Evolutionary conservation across 2,113 vertebrate genomes (phyloP).

Genomic region (Calidris pugnax): DNA sequence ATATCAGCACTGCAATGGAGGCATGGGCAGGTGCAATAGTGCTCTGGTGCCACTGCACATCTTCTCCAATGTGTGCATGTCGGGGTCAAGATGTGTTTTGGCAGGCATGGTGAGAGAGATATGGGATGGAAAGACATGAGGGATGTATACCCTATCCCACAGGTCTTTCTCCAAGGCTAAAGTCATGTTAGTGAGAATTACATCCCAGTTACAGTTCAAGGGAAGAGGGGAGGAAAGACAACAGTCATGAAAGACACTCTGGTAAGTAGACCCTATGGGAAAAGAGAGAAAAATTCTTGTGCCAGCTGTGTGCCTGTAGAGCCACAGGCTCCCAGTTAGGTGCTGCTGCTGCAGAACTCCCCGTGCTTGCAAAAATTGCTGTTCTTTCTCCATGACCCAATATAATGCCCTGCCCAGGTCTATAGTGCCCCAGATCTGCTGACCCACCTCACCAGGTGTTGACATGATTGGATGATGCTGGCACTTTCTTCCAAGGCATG

Average conservation of each 20-base stretch:
- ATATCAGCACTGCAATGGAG: background rate
- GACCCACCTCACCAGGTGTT: background rate
- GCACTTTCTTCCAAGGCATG: background rate
- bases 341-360: background rate
- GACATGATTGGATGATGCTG: background rate
- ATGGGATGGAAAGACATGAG: background rate
- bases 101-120: background rate
- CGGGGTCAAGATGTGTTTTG: background rate
- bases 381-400: background rate
- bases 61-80: background rate
- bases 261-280: background rate
- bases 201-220: background rate
- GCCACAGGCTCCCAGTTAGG: background rate
- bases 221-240: background rate
- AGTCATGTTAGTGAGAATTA: background rate
- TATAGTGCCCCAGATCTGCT: background rate
- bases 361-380: background rate
- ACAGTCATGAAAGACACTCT: fast-evolving
- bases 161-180: background rate
- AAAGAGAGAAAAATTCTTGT: background rate
- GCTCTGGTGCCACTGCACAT: background rate
- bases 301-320: background rate
- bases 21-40: fast-evolving
- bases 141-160: background rate
- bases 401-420: background rate